Conservation (phyloP, 2,888 invertebrate genomes). For the Diarsia dahlii region DNA sequence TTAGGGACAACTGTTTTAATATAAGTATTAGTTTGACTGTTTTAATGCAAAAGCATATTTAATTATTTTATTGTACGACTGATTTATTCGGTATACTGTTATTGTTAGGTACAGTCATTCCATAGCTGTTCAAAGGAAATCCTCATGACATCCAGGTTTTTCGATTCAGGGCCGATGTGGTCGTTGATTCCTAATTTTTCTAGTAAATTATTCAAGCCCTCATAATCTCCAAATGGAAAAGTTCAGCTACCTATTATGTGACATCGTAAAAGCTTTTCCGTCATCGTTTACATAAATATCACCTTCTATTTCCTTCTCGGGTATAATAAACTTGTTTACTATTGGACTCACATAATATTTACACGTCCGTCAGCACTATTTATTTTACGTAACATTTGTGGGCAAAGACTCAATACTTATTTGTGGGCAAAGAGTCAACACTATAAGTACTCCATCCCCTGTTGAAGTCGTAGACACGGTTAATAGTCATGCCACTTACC, state of each 20-base stretch:
- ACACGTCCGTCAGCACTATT: background rate
- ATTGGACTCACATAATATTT: constrained; percentile 20
- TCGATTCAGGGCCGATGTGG: background rate
- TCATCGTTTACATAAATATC: constrained; percentile 16
- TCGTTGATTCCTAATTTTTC: background rate
- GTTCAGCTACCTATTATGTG: constrained; percentile 8
- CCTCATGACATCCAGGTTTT: background rate
- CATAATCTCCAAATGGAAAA: constrained; percentile 3
- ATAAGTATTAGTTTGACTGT: background rate
- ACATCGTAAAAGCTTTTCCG: constrained; percentile 25
- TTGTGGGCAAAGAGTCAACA: background rate
- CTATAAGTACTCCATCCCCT: background rate
- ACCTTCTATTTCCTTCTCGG: constrained; percentile 31
- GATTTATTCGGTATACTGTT: background rate
- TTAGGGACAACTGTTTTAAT: background rate
- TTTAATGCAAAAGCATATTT: too few relatives aligned
- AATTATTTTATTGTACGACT: background rate
- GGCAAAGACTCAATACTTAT: background rate
- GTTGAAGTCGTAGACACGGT: background rate
- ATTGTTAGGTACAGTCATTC: background rate
- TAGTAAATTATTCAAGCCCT: background rate
- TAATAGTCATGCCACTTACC: constrained; percentile 14
- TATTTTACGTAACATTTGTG: constrained; percentile 26
- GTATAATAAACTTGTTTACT: constrained; percentile 15
- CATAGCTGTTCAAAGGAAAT: background rate